Evolutionary conservation across 1,140 invertebrate species (phyloP).

Genomic region (roundworm (Caenorhabditis elegans)): WBcel235 BX284606.5:7056501-7057000

Average conservation of each 20-base stretch:
- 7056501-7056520: too few species aligned
- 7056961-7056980: too few species aligned
- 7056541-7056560: too few species aligned
- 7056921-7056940: too few species aligned
- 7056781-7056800: neutral
- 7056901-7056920: too few species aligned
- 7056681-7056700: conserved; percentile 4
- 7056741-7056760: conserved; percentile 30
- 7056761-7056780: neutral
- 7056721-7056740: conserved; percentile 20
- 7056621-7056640: too few species aligned
- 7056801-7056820: neutral
- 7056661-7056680: conserved; percentile 1
- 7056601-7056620: too few species aligned
- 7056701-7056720: conserved; percentile 22
- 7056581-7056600: too few species aligned
- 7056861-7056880: neutral
- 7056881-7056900: neutral
- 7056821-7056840: neutral
- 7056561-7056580: too few species aligned
- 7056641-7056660: conserved; percentile 14
- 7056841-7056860: neutral
- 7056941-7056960: too few species aligned
- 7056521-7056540: too few species aligned
- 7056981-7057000: too few species aligned